These are phyloP conservation scores for Neoniphon sammara DNA, from an alignment of 2,797 vertebrate genomes.

Conservation along the genomic window DNA sequence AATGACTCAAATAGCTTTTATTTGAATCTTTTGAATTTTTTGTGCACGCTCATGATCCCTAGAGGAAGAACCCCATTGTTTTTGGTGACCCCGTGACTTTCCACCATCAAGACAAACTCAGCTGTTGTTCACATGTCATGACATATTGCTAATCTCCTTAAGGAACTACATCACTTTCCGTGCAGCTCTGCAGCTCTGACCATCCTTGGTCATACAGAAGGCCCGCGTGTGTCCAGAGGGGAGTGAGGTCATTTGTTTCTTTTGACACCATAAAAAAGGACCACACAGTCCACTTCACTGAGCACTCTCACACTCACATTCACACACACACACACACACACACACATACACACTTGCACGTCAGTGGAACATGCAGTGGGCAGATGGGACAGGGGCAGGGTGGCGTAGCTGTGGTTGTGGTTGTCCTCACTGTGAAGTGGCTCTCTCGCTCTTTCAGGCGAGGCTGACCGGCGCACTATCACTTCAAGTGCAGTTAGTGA, in stretches of 20 bases:
- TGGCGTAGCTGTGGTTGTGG: constrained; percentile 2
- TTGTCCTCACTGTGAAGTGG: constrained; percentile 18
- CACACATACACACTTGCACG: constrained; percentile 28
- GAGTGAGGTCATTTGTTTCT: constrained; percentile 71
- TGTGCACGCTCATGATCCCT: too few relatives aligned
- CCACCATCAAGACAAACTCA: too few relatives aligned
- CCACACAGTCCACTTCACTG: constrained; percentile 42
- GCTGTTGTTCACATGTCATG: not conserved
- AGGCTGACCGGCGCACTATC: not conserved
- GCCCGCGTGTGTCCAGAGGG: constrained; percentile 45
- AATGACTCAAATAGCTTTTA: too few relatives aligned
- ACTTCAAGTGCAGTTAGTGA: constrained; percentile 17
- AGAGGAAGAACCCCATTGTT: too few relatives aligned
- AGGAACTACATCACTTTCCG: constrained; percentile 11
- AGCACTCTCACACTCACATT: constrained; percentile 16
- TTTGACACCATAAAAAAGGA: constrained; percentile 55
- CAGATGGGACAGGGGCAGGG: not conserved
- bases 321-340: constrained; percentile 2
- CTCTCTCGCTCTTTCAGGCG: constrained; percentile 16
- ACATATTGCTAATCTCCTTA: not conserved
- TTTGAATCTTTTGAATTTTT: too few relatives aligned
- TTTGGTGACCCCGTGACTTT: too few relatives aligned
- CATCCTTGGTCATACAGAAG: constrained; percentile 65
- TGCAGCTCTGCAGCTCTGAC: constrained; percentile 41
- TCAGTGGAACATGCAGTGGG: not conserved